phyloP scores from a whole-genome alignment of 2,797 vertebrate species.

The Molossus alvarezi region DNA sequence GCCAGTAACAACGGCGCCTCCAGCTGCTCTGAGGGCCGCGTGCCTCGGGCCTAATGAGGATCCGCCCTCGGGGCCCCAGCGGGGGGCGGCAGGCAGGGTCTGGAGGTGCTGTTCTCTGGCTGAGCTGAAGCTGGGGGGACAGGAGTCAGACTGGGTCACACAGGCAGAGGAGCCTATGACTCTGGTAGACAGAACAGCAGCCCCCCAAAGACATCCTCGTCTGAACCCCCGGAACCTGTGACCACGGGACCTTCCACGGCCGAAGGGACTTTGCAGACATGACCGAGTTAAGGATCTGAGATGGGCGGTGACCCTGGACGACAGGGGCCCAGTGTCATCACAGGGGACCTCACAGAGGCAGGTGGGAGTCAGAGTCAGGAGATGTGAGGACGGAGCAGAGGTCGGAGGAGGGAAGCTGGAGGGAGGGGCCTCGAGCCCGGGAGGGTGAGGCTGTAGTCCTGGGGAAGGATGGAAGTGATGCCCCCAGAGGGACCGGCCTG shows the following conservation, averaged over 20 bases:
- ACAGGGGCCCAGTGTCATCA: rapidly evolving
- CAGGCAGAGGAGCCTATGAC: not conserved
- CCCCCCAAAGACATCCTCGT: rapidly evolving
- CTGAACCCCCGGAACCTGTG: not conserved
- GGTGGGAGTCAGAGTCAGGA: not conserved
- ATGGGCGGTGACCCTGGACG: rapidly evolving
- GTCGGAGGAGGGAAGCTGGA: rapidly evolving
- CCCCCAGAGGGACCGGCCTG: not conserved
- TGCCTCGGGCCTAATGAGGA: rapidly evolving
- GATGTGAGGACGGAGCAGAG: rapidly evolving
- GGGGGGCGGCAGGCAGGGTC: not conserved
- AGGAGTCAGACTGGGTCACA: rapidly evolving
- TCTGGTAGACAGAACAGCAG: not conserved
- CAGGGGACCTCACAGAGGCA: not conserved
- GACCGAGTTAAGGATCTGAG: rapidly evolving
- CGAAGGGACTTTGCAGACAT: rapidly evolving
- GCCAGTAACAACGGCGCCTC: not conserved
- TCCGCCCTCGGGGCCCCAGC: not conserved
- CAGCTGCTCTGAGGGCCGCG: rapidly evolving
- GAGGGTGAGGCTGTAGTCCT: rapidly evolving
- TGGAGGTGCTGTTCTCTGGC: not conserved
- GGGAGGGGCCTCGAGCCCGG: not conserved
- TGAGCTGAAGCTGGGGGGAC: rapidly evolving
- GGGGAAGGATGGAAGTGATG: not conserved
- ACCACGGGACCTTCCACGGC: rapidly evolving